phyloP scores from a whole-genome alignment of 2,888 invertebrate species.

The Agrotis exclamationis region DNA sequence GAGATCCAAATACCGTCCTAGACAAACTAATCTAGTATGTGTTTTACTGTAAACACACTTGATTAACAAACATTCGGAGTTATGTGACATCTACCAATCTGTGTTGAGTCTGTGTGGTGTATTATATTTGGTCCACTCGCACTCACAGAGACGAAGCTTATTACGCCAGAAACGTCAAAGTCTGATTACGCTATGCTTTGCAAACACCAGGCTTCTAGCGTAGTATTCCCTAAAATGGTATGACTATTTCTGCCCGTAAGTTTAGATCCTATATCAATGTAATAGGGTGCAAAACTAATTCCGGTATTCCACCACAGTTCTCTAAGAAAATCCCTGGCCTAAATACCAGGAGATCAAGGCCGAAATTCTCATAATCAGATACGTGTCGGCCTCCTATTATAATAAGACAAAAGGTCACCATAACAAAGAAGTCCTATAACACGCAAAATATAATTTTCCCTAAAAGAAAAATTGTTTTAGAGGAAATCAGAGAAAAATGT shows the following conservation, averaged over 20 bases:
- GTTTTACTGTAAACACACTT: not conserved
- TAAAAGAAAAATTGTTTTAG: slow-evolving; percentile 45
- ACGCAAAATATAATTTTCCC: slow-evolving; percentile 36
- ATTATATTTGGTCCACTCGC: not conserved
- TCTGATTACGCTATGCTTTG: not conserved
- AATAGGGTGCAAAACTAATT: not conserved
- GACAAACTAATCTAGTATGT: not conserved
- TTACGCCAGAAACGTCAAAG: not conserved
- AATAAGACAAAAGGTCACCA: slow-evolving; percentile 18
- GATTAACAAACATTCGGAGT: not conserved
- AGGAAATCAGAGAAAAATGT: slow-evolving; percentile 36
- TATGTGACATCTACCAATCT: not conserved
- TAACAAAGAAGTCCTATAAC: slow-evolving; percentile 23
- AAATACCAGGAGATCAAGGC: slow-evolving; percentile 10
- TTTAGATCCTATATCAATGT: not conserved
- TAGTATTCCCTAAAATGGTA: not conserved
- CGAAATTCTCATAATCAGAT: slow-evolving; percentile 13
- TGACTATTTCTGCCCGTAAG: not conserved
- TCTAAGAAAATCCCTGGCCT: not conserved
- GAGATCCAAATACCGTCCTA: not conserved
- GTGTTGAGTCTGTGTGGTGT: not conserved
- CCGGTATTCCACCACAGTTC: not conserved
- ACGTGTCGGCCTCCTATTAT: slow-evolving; percentile 25
- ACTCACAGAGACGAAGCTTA: not conserved
- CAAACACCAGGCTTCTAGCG: not conserved